Evolutionary conservation across 2,888 invertebrate genomes (phyloP).

Genomic region (Aporophyla lueneburgensis): DNA sequence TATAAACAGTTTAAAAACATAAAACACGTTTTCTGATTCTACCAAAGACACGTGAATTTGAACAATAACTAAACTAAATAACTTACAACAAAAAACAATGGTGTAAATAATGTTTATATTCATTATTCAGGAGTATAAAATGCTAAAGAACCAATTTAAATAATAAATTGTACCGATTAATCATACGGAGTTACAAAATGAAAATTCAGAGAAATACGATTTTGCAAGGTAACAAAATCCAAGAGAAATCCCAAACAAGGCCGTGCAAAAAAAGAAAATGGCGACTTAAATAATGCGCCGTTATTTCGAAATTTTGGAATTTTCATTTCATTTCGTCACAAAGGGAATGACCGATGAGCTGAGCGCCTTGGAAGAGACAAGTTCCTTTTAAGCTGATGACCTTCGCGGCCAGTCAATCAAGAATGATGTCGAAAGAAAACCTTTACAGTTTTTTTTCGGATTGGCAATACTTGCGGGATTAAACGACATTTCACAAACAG

Average conservation of each 20-base stretch:
- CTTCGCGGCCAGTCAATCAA: slow-evolving; percentile 50
- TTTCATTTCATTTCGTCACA: slow-evolving; percentile 41
- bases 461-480: slow-evolving; percentile 36
- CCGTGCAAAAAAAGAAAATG: neutral
- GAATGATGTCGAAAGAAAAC: slow-evolving; percentile 56
- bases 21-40: slow-evolving; percentile 23
- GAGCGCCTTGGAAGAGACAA: slow-evolving; percentile 48
- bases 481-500: slow-evolving; percentile 31
- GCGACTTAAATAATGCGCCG: neutral
- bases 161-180: slow-evolving; percentile 4
- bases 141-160: neutral
- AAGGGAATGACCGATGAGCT: slow-evolving; percentile 63
- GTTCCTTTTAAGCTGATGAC: slow-evolving; percentile 47
- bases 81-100: neutral
- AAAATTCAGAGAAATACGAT: slow-evolving; percentile 33
- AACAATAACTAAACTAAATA: slow-evolving; percentile 6
- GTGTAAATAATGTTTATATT: slow-evolving; percentile 14
- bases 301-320: slow-evolving; percentile 14
- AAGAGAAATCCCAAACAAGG: neutral
- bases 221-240: slow-evolving; percentile 17
- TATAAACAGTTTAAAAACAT: slow-evolving; percentile 8
- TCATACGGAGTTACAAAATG: slow-evolving; percentile 5
- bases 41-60: slow-evolving; percentile 2
- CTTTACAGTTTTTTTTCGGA: slow-evolving; percentile 27
- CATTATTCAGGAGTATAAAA: slow-evolving; percentile 23